Evolutionary conservation across 2,888 invertebrate genomes (phyloP).

Genomic region (Eupithecia subfuscata): DNA sequence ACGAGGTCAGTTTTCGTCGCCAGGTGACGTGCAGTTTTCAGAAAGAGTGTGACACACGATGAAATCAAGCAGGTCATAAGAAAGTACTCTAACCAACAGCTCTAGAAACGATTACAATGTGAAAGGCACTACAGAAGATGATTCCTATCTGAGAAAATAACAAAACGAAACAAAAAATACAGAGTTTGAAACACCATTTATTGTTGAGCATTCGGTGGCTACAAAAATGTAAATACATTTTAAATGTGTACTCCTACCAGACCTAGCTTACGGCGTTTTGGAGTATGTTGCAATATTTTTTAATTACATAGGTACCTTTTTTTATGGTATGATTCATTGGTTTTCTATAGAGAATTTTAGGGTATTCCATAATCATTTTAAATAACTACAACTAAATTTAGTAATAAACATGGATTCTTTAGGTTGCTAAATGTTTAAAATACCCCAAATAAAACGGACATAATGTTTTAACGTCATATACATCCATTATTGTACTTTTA

Average conservation of each 20-base stretch:
- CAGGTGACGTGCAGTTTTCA: too few species aligned
- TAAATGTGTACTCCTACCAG: constrained; percentile 22
- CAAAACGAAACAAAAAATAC: constrained; percentile 41
- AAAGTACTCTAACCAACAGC: constrained; percentile 43
- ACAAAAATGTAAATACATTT: constrained; percentile 35
- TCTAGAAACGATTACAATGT: constrained; percentile 43
- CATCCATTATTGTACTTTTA: constrained; percentile 27
- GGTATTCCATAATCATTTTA: constrained; percentile 24
- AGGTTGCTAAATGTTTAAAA: not conserved
- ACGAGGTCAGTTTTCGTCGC: not conserved
- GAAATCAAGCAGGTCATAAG: not conserved
- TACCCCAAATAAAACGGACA: constrained; percentile 17
- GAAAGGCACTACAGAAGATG: constrained; percentile 69
- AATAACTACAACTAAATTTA: constrained; percentile 14
- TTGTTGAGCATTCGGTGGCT: constrained; percentile 60
- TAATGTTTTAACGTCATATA: not conserved
- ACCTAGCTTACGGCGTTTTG: constrained; percentile 37
- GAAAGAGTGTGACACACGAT: not conserved
- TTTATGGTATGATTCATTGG: not conserved
- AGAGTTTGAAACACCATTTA: constrained; percentile 47
- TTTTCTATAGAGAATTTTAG: constrained; percentile 16
- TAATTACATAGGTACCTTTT: not conserved
- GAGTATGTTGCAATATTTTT: constrained; percentile 25
- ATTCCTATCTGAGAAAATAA: constrained; percentile 32
- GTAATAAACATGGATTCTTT: constrained; percentile 23